Base-by-base conservation (phyloP, 2,113 vertebrate species). In the Struthidea cinerea region DNA sequence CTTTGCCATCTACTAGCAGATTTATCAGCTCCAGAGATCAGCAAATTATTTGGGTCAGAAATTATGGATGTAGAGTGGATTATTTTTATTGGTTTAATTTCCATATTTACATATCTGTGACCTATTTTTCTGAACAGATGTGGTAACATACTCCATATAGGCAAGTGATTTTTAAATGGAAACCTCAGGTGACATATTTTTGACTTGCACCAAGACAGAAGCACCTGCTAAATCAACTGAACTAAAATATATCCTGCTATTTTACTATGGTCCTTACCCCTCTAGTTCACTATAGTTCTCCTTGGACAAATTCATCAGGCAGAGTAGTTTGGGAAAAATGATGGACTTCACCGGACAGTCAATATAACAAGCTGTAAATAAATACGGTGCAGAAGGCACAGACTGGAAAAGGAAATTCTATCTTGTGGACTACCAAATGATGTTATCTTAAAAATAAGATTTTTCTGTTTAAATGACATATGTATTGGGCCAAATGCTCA, bases 41-140 rank as follows among this genome's bases (percentile, higher is more conserved):
- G 30, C 21, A 53, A 56, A 19, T 68, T 78, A 84, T 81, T 53
- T 89, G 10, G 59, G 37, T 47, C 46, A 89, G 61, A 93, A 92
- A 87, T 82, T 60, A 79, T 19, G 28, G 44, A 53, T 76, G n/a
- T 3, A 14, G 44, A 89, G 9, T 68, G 11, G 30, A 49, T 65
- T 79, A 44, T 76, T 95, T 95, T 56, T 83, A 60, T 87, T 87
- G 26, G 30, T 73, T 89, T 91, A 60, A 65, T 89, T 82, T 89
- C 37, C 53, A 80, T 82, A 80, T 95, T 94, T 91, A 46, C 59
- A 61, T 89, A 87, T 46, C 65, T 90, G n/a, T 75, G 77, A 53
- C 37, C 41, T 91, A 53, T 64, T 79, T 84, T 93, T 71, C 80
- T 67, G 67, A 95, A 73, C 67, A 93, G 61, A 74, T 91, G 70